phyloP scores from a whole-genome alignment of 2,113 vertebrate species.

The Macquaria australasica region DNA sequence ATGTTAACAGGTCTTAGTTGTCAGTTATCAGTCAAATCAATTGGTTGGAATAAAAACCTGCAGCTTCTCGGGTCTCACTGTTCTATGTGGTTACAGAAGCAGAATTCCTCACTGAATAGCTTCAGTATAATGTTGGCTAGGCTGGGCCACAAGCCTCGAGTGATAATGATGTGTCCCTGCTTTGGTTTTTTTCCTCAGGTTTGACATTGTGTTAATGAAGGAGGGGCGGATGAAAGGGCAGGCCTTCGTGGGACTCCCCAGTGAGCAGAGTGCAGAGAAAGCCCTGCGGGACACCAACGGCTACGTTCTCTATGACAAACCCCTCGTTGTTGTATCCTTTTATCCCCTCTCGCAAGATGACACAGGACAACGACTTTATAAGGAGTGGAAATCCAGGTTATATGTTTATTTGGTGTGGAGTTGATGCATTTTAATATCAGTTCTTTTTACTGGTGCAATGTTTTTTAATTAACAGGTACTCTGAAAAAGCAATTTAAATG shows the following conservation, averaged over 20 bases:
- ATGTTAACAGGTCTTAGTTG: background rate
- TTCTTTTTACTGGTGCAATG: background rate
- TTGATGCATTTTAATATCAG: background rate
- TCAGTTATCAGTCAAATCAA: background rate
- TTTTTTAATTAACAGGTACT: background rate
- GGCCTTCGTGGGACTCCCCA: slow-evolving; percentile 96
- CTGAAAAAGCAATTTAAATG: background rate
- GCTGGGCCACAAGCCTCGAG: background rate
- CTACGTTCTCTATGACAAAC: slow-evolving; percentile 93
- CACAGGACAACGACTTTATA: background rate
- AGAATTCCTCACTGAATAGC: background rate
- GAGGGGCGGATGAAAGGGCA: slow-evolving; percentile 99
- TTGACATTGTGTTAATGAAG: slow-evolving; percentile 97
- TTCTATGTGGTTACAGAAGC: slow-evolving; percentile 4
- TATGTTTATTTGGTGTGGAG: background rate
- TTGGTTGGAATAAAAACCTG: background rate
- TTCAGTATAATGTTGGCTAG: background rate
- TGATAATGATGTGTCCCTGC: slow-evolving; percentile 50
- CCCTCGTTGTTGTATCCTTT: slow-evolving; percentile 99
- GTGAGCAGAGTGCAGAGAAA: slow-evolving; percentile 92
- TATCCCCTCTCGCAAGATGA: background rate
- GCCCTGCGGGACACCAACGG: slow-evolving; percentile 96
- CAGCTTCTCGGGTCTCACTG: slow-evolving; percentile 8
- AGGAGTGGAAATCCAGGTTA: background rate
- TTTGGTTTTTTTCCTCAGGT: slow-evolving; percentile 83